A percentile compares a stretch with the other conserved stretches of the same genome.
phyloP scores from a whole-genome alignment of 2,888 invertebrate genomes.

The Oxytorus armatus region DNA sequence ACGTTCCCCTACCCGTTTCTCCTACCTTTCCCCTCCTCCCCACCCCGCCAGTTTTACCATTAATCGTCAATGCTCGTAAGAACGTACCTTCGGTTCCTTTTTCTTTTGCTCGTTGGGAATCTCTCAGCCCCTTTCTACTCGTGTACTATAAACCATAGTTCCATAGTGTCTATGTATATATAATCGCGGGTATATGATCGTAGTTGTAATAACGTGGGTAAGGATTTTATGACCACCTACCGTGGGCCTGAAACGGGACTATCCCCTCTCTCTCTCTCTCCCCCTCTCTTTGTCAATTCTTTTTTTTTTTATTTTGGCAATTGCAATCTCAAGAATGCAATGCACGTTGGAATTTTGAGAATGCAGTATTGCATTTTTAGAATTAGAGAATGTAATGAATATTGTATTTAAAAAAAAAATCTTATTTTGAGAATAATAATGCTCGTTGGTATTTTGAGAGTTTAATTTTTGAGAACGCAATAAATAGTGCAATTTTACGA shows the following conservation, averaged over 20 bases:
- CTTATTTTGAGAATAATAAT: not conserved
- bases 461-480: too few species aligned
- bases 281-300: slow-evolving; percentile 2
- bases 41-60: slow-evolving; percentile 45
- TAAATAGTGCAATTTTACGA: too few species aligned
- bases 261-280: slow-evolving; percentile 26
- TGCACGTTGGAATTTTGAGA: not conserved
- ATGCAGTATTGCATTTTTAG: too few species aligned
- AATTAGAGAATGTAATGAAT: too few species aligned
- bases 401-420: too few species aligned
- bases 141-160: too few species aligned
- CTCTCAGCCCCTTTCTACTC: slow-evolving; percentile 54
- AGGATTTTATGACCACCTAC: slow-evolving; percentile 42
- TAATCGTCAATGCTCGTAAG: slow-evolving; percentile 33
- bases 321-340: not conserved
- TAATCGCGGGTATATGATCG: slow-evolving; percentile 22
- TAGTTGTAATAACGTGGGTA: slow-evolving; percentile 39
- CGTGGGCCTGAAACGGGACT: slow-evolving; percentile 36
- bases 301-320: not conserved
- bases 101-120: slow-evolving; percentile 43
- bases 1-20: slow-evolving; percentile 8
- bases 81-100: slow-evolving; percentile 25
- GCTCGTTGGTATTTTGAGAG: too few species aligned
- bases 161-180: slow-evolving; percentile 17
- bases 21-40: slow-evolving; percentile 19